Evolutionary conservation across 2,888 invertebrate genomes (phyloP).

Genomic region (Empis stercorea): DNA sequence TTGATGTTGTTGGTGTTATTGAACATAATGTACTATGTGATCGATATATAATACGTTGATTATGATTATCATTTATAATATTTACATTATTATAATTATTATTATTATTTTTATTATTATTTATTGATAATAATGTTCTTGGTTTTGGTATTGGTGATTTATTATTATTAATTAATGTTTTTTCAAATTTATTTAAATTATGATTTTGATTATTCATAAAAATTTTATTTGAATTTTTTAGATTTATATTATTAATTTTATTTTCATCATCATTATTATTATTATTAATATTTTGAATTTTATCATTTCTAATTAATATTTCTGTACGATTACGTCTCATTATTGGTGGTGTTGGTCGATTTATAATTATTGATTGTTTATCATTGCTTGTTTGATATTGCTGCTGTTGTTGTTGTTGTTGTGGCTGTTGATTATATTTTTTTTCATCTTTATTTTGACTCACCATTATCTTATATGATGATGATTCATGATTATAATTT

Average conservation of each 20-base stretch:
- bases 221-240: background rate
- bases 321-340: conserved; percentile 8
- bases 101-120: conserved; percentile 5
- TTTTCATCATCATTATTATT: background rate
- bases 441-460: background rate
- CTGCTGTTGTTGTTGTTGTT: conserved; percentile 3
- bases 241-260: background rate
- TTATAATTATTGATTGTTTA: background rate
- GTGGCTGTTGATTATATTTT: background rate
- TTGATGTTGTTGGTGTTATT: conserved; percentile 7
- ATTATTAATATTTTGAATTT: background rate
- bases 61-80: conserved; percentile 2
- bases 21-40: background rate
- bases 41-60: conserved; percentile 3
- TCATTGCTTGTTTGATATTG: no score
- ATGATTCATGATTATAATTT: background rate
- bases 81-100: conserved; percentile 18
- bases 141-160: conserved; percentile 11
- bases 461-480: background rate
- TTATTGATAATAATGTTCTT: conserved; percentile 7
- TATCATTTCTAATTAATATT: conserved; percentile 8
- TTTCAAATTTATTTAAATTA: conserved; percentile 1
- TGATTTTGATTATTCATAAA: background rate
- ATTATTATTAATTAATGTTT: conserved; percentile 8
- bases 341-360: background rate